phyloP scores from a whole-genome alignment of 92 coral and sea anemone genomes.

The Zoanthus solanderi region DNA sequence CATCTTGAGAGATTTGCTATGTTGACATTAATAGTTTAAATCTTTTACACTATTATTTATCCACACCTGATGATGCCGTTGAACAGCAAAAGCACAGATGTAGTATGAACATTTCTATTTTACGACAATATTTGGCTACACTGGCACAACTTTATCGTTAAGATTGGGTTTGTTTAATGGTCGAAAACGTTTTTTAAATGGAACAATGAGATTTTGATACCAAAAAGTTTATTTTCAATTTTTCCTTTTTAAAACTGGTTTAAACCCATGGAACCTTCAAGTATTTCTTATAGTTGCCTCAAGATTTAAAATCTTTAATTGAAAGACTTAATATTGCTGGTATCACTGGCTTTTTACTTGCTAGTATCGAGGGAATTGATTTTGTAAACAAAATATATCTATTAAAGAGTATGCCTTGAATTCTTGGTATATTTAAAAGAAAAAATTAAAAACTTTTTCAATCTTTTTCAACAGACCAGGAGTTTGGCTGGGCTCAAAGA shows the following conservation, averaged over 20 bases:
- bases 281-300: no score
- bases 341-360: no score
- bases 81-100: not conserved
- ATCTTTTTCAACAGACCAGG: constrained; percentile 16
- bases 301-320: no score
- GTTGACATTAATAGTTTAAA: not conserved
- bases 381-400: no score
- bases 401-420: not conserved
- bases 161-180: not conserved
- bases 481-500: constrained; percentile 3
- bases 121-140: not conserved
- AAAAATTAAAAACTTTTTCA: not conserved
- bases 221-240: no score
- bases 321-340: no score
- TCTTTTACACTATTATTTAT: not conserved
- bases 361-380: no score
- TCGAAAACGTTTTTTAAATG: no score
- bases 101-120: not conserved
- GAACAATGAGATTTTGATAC: no score
- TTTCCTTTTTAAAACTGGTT: no score
- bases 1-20: not conserved
- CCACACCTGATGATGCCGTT: not conserved
- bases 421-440: not conserved
- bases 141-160: not conserved
- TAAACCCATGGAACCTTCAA: no score